Evolutionary conservation across 2,797 vertebrate species (phyloP).

Genomic region (Hypotaenidia philippensis): DNA sequence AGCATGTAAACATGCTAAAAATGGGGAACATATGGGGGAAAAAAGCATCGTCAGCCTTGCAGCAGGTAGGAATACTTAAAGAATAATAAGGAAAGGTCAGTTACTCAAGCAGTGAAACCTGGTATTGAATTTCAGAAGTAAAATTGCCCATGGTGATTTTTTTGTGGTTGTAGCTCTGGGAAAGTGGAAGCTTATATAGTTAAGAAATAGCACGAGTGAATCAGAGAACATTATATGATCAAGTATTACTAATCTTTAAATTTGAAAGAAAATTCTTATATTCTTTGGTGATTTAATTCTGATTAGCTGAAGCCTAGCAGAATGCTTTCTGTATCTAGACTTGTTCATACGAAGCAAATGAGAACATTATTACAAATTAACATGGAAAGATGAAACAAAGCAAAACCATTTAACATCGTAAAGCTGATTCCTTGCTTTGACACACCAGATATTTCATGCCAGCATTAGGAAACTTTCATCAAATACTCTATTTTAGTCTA

Average conservation of each 20-base stretch:
- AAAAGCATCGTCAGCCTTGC: background rate
- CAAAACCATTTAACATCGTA: background rate
- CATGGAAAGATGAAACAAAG: background rate
- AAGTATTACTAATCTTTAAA: background rate
- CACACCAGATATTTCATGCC: background rate
- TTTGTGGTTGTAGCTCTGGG: background rate
- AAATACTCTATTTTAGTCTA: background rate
- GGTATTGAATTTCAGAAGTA: background rate
- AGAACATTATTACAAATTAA: background rate
- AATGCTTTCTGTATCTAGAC: background rate
- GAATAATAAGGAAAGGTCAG: background rate
- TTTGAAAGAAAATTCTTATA: background rate
- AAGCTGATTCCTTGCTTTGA: background rate
- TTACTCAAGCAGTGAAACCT: background rate
- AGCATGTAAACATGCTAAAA: background rate
- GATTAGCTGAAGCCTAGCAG: background rate
- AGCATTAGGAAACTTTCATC: background rate
- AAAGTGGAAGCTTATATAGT: background rate
- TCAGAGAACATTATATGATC: background rate
- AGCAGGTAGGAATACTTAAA: background rate
- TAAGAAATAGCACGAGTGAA: background rate
- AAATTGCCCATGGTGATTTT: background rate
- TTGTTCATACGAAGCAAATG: background rate
- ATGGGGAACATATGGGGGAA: background rate
- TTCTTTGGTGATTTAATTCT: background rate